Evolutionary conservation across 2,797 vertebrate species (phyloP).

Genomic region (Neopelma chrysocephalum): DNA sequence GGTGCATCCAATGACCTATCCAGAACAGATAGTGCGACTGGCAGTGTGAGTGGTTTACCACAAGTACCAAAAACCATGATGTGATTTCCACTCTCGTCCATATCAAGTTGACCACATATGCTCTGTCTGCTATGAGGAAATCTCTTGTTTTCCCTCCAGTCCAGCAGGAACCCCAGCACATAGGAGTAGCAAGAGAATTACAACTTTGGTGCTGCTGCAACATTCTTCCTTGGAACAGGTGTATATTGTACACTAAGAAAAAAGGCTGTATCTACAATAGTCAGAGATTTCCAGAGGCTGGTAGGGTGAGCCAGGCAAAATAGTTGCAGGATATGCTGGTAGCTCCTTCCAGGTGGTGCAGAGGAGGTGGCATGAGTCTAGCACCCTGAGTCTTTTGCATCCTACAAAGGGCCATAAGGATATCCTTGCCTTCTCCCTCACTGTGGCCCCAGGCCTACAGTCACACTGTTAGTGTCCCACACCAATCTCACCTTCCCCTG

Average conservation of each 20-base stretch:
- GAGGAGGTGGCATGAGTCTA: background rate
- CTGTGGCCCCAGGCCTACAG: background rate
- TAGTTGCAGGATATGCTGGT: background rate
- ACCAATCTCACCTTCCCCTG: background rate
- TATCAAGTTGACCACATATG: background rate
- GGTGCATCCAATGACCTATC: background rate
- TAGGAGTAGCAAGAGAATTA: background rate
- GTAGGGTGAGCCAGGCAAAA: background rate
- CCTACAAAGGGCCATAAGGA: background rate
- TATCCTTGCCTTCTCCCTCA: background rate
- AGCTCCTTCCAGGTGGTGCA: background rate
- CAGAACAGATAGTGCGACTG: background rate
- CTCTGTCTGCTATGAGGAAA: background rate
- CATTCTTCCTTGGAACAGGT: background rate
- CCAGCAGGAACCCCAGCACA: background rate
- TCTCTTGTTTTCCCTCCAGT: background rate
- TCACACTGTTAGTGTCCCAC: background rate
- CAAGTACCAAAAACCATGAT: background rate
- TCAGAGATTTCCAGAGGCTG: background rate
- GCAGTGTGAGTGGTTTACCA: background rate
- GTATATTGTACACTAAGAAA: background rate
- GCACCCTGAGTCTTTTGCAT: background rate
- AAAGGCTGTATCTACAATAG: background rate
- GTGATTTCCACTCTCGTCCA: background rate
- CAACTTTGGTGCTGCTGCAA: background rate